These are phyloP conservation scores for Petroica traversi DNA, from an alignment of 2,113 vertebrate genomes.

Conservation along the genomic window DNA sequence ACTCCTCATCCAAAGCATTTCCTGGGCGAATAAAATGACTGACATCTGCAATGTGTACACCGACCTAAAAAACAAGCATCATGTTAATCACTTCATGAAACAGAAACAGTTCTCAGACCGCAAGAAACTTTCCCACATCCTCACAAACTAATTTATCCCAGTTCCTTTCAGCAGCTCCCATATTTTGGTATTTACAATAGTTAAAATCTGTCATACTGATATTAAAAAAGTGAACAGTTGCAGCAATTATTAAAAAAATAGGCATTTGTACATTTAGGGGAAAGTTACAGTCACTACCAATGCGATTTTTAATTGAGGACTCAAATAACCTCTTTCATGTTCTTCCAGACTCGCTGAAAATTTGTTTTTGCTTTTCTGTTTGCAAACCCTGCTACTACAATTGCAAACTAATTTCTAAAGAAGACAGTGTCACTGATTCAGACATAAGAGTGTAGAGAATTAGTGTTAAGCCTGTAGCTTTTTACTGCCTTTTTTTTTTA, in stretches of 20 bases:
- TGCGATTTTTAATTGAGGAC: not conserved
- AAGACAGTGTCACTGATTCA: not conserved
- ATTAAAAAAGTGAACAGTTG: not conserved
- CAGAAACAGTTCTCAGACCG: not conserved
- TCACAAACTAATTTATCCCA: not conserved
- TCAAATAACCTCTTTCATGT: not conserved
- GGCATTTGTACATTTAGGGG: not conserved
- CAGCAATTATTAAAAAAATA: not conserved
- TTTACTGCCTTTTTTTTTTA: not conserved
- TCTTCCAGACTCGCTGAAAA: not conserved
- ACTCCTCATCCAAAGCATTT: conserved; percentile 93
- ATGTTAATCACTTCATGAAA: not conserved
- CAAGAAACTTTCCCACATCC: not conserved
- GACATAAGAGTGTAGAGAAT: not conserved
- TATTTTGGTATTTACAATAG: not conserved
- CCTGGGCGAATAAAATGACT: conserved; percentile 96
- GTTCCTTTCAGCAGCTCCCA: not conserved
- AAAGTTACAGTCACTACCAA: not conserved
- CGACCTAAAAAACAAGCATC: conserved; percentile 77
- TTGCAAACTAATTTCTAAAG: not conserved
- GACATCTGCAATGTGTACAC: conserved; percentile 97
- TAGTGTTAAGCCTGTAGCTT: not conserved
- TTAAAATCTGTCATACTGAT: not conserved
- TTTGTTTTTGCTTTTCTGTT: not conserved
- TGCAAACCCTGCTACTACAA: not conserved